Percentiles rank a stretch among this genome's conserved stretches.
Conservation (phyloP, 1,140 invertebrate genomes). For the Protaetia brevitarsis region DNA sequence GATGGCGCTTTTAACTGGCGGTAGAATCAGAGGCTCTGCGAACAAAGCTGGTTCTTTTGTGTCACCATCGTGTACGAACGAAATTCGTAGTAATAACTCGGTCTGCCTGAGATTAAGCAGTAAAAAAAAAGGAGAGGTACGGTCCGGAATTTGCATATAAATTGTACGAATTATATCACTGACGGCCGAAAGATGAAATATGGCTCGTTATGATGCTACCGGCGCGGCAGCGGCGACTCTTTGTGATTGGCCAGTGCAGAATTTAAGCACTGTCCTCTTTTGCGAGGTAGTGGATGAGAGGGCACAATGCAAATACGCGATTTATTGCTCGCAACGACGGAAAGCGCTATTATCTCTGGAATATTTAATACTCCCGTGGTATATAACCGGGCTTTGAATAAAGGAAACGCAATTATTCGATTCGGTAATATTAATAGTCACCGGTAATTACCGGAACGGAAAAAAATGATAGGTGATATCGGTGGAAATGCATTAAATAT, state of each 20-base stretch:
- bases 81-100: too few species aligned
- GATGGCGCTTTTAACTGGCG: background rate
- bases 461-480: too few species aligned
- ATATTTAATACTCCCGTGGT: background rate
- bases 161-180: slow-evolving; percentile 20
- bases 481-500: too few species aligned
- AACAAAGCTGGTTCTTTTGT: background rate
- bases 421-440: too few species aligned
- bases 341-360: background rate
- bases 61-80: too few species aligned
- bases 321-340: background rate
- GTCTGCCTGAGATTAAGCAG: background rate
- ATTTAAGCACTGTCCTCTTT: slow-evolving; percentile 9
- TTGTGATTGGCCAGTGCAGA: background rate
- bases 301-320: slow-evolving; percentile 1
- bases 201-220: slow-evolving; percentile 7
- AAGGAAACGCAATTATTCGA: too few species aligned
- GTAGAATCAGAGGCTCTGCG: background rate
- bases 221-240: background rate
- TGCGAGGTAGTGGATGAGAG: background rate
- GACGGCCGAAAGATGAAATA: slow-evolving; percentile 20
- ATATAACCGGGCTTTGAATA: too few species aligned
- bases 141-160: slow-evolving; percentile 16
- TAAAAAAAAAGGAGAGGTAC: background rate
- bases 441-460: too few species aligned